These are phyloP conservation scores for Mechanitis messenoides DNA, from an alignment of 2,888 invertebrate species.

Conservation along the genomic window DNA sequence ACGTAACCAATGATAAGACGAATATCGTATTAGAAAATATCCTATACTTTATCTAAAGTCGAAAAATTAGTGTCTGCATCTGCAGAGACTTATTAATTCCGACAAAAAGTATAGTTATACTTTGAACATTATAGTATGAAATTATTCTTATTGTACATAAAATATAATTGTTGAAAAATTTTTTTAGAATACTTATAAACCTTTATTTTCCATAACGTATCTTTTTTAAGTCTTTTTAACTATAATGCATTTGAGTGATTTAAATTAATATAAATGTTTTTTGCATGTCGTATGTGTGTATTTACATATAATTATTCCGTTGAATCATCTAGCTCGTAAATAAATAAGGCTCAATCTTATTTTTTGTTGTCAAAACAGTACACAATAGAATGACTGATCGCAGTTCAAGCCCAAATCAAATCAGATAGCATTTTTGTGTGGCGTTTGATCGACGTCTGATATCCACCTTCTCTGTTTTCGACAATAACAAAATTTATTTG, in stretches of 20 bases:
- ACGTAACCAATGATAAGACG: not conserved
- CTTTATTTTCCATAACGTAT: too few relatives aligned
- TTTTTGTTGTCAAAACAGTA: constrained; percentile 33
- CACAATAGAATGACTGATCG: constrained; percentile 61
- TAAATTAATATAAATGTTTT: not conserved
- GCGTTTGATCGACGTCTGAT: constrained; percentile 71
- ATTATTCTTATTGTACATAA: too few relatives aligned
- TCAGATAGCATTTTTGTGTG: constrained; percentile 46
- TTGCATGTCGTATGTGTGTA: not conserved
- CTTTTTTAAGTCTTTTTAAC: too few relatives aligned
- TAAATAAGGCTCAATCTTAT: constrained; percentile 29
- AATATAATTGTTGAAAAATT: too few relatives aligned
- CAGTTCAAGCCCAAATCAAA: constrained; percentile 36
- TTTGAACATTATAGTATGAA: too few relatives aligned
- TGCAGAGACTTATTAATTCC: too few relatives aligned
- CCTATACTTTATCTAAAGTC: too few relatives aligned
- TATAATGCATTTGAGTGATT: not conserved
- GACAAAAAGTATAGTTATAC: too few relatives aligned
- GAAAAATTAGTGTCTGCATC: not conserved
- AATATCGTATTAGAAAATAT: not conserved
- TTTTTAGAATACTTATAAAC: not conserved
- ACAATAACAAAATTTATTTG: constrained; percentile 50
- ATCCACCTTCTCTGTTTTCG: constrained; percentile 55
- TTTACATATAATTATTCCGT: constrained; percentile 7
- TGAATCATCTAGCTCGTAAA: constrained; percentile 28